A percentile compares a stretch with the other conserved stretches of the same genome.
Conservation (phyloP, 2,113 vertebrate genomes). For the Chelonoidis abingdonii region DNA sequence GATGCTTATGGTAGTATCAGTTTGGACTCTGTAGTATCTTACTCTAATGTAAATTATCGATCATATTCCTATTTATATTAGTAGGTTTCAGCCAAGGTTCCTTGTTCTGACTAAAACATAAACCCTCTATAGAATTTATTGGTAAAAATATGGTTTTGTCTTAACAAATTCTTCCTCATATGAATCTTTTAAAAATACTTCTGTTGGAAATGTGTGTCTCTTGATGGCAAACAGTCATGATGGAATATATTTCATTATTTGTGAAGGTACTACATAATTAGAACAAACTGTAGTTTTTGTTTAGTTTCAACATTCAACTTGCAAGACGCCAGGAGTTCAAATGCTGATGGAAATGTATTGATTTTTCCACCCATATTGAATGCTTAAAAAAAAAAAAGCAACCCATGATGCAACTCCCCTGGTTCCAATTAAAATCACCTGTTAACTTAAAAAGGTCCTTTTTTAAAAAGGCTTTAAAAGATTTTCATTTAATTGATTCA, state of each 20-base stretch:
- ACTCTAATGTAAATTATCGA: not conserved
- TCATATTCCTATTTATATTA: not conserved
- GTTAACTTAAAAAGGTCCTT: constrained; percentile 94
- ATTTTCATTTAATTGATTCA: constrained; percentile 99
- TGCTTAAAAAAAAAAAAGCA: constrained; percentile 76
- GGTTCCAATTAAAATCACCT: constrained; percentile 99
- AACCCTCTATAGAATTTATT: not conserved
- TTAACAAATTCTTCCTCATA: not conserved
- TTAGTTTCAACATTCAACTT: constrained; percentile 72
- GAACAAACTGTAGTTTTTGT: constrained; percentile 46
- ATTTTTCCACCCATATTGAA: constrained; percentile 80
- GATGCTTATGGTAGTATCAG: not conserved
- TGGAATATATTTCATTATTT: not conserved
- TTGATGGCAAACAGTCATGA: fast-evolving
- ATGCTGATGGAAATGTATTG: constrained; percentile 85
- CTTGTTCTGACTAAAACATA: not conserved
- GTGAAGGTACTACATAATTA: not conserved
- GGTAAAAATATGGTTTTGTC: not conserved
- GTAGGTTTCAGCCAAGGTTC: not conserved
- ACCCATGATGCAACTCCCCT: constrained; percentile 83
- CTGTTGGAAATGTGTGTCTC: not conserved
- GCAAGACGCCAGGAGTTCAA: constrained; percentile 78
- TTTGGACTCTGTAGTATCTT: not conserved
- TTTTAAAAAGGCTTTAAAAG: constrained; percentile 98
- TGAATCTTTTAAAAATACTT: not conserved